Percentiles rank a stretch among this genome's conserved stretches.
phyloP scores from a whole-genome alignment of 23 tunicate genomes.

The Trididemnum nubilum region DNA sequence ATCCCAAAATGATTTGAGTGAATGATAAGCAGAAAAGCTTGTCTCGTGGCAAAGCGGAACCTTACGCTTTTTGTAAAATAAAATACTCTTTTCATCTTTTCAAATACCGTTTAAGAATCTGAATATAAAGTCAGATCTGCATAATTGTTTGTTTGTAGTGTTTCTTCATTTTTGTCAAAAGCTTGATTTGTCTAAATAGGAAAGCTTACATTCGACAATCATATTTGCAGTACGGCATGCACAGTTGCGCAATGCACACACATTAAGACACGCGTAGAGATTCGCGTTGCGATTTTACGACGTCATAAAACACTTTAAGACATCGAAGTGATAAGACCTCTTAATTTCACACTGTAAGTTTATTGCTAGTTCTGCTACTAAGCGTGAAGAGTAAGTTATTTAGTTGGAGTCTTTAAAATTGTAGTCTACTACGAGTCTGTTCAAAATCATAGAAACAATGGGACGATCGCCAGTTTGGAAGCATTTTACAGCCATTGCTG shows the following conservation, averaged over 20 bases:
- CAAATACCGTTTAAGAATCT: no score
- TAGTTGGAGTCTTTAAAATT: neutral
- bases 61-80: neutral
- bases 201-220: neutral
- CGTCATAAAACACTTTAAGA: neutral
- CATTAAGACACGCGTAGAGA: neutral
- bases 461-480: constrained; percentile 27
- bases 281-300: neutral
- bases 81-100: no score
- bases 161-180: no score
- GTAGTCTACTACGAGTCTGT: neutral
- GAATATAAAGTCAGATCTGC: no score
- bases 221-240: neutral
- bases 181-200: neutral
- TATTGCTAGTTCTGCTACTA: constrained; percentile 2
- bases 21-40: neutral
- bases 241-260: constrained; percentile 2
- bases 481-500: constrained; percentile 35
- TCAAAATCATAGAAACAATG: constrained; percentile 28
- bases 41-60: neutral
- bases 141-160: no score
- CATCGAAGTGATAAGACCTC: constrained; percentile 17
- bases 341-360: constrained; percentile 10
- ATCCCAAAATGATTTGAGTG: neutral
- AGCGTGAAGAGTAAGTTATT: neutral